Evolutionary conservation across 2,797 vertebrate genomes (phyloP).

Genomic region (Spinibarbus caldwelli): DNA sequence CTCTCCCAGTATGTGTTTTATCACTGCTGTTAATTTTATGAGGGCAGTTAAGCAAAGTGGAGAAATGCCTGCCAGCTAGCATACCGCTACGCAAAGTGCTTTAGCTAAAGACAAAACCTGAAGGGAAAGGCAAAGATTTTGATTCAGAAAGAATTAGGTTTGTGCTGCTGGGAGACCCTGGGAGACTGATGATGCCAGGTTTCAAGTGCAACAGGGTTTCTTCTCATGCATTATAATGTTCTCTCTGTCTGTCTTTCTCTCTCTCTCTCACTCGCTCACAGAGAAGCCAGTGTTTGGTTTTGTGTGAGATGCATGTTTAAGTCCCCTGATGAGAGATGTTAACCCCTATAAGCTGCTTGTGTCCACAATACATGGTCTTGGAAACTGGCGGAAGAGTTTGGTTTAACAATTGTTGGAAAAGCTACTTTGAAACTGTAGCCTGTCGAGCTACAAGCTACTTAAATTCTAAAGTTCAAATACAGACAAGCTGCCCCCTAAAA

Average conservation of each 20-base stretch:
- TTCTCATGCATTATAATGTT: slow-evolving; percentile 32
- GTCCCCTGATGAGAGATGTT: slow-evolving; percentile 25
- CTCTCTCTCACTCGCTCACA: slow-evolving; percentile 33
- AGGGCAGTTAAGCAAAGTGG: slow-evolving; percentile 75
- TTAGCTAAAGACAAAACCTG: slow-evolving; percentile 57
- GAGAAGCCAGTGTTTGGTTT: slow-evolving; percentile 46
- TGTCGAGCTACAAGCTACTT: slow-evolving; percentile 1
- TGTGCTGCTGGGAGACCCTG: neutral
- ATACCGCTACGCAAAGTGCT: slow-evolving; percentile 71
- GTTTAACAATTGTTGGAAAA: slow-evolving; percentile 8
- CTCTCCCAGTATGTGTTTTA: slow-evolving; percentile 76
- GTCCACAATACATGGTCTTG: neutral
- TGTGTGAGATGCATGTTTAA: slow-evolving; percentile 57
- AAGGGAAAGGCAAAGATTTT: slow-evolving; percentile 8
- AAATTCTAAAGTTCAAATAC: neutral
- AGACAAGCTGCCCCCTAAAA: neutral
- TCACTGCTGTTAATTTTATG: slow-evolving; percentile 79
- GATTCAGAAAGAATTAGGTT: slow-evolving; percentile 35
- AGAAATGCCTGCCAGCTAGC: slow-evolving; percentile 73
- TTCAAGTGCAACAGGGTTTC: slow-evolving; percentile 35
- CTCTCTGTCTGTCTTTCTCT: slow-evolving; percentile 2
- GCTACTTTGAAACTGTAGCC: slow-evolving; percentile 7
- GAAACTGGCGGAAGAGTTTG: slow-evolving; percentile 5
- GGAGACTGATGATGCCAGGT: slow-evolving; percentile 20
- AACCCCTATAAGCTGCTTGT: slow-evolving; percentile 31